Percentiles rank a stretch among this genome's conserved stretches.
These are phyloP conservation scores for Hapalemur alaotrensis DNA, from an alignment of 2,797 vertebrate species.

Conservation along the genomic window DNA sequence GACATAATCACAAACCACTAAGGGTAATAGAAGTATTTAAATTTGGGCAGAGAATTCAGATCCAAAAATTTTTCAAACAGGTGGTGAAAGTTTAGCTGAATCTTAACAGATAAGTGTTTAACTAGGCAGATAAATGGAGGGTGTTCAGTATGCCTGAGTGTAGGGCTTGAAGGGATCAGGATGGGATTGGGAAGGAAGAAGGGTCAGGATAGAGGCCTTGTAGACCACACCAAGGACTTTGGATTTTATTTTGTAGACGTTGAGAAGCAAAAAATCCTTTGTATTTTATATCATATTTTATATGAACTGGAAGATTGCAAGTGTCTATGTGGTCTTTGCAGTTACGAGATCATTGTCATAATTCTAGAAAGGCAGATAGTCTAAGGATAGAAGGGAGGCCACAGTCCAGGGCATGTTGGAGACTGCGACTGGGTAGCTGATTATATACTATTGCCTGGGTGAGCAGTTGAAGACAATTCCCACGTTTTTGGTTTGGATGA, in stretches of 20 bases:
- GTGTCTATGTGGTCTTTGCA: not conserved
- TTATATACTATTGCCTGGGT: not conserved
- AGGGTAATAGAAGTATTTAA: not conserved
- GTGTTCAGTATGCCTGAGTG: not conserved
- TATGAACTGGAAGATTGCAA: not conserved
- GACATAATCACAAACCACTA: not conserved
- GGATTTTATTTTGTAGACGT: not conserved
- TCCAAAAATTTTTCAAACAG: not conserved
- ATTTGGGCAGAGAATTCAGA: not conserved
- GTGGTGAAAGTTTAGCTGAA: not conserved
- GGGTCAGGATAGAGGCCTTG: not conserved
- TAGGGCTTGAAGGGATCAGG: not conserved
- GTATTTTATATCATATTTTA: not conserved
- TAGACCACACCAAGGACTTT: not conserved
- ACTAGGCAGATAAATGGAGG: not conserved
- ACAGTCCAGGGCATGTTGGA: not conserved
- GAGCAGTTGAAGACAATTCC: not conserved
- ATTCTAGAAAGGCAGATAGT: not conserved
- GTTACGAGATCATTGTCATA: not conserved
- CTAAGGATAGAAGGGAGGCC: not conserved
- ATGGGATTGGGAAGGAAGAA: not conserved
- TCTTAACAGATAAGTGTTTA: not conserved
- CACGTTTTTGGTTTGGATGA: not conserved
- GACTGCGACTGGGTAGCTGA: not conserved
- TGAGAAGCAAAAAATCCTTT: not conserved